Evolutionary conservation across 2,888 invertebrate genomes (phyloP).

Genomic region (Cheilosia grossa): DNA sequence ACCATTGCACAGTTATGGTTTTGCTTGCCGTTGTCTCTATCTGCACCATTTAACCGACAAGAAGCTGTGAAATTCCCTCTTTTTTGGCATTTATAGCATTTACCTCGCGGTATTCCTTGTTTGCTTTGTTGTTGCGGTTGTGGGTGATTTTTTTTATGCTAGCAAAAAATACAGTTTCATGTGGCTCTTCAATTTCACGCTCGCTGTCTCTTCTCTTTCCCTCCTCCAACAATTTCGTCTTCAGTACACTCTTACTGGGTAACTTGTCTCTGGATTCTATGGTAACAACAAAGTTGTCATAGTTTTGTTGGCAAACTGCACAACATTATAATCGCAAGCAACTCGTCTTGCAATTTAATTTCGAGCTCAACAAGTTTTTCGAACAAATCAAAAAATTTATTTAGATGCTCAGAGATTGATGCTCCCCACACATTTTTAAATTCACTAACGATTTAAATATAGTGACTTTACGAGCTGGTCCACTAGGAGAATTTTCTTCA

Average conservation of each 20-base stretch:
- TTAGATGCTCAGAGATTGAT: slow-evolving; percentile 36
- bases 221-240: slow-evolving; percentile 55
- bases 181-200: slow-evolving; percentile 3
- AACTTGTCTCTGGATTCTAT: slow-evolving; percentile 38
- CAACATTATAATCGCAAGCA: slow-evolving; percentile 25
- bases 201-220: slow-evolving; percentile 41
- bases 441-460: slow-evolving; percentile 40
- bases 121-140: too few species aligned
- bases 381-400: slow-evolving; percentile 36
- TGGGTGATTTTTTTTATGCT: too few species aligned
- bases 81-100: too few species aligned
- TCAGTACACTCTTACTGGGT: slow-evolving; percentile 20
- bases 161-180: not conserved
- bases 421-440: slow-evolving; percentile 33
- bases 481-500: slow-evolving; percentile 33
- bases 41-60: too few species aligned
- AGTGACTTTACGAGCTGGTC: slow-evolving; percentile 40
- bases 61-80: too few species aligned
- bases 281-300: slow-evolving; percentile 31
- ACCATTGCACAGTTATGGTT: too few species aligned
- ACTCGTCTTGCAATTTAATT: slow-evolving; percentile 24
- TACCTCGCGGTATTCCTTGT: too few species aligned
- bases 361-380: slow-evolving; percentile 24
- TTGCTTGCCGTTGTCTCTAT: too few species aligned
- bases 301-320: slow-evolving; percentile 23